These are phyloP conservation scores for Apodemus sylvaticus DNA, from an alignment of 2,113 vertebrate species.

Conservation along the genomic window DNA sequence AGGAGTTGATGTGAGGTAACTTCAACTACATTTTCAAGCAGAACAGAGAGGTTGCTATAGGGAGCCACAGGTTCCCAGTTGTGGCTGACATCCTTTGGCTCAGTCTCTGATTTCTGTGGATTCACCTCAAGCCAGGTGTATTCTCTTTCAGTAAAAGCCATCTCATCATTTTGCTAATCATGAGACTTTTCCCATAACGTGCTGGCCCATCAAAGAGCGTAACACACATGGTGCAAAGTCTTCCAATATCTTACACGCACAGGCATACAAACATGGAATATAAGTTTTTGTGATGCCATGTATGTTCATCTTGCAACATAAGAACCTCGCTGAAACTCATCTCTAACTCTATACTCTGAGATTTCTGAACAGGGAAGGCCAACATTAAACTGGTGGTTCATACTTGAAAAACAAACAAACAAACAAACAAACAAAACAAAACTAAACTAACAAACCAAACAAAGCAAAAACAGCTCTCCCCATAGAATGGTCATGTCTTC, in stretches of 20 bases:
- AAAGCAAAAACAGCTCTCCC: not conserved
- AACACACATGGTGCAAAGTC: not conserved
- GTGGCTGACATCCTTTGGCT: not conserved
- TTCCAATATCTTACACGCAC: not conserved
- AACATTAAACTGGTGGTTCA: not conserved
- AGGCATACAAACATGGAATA: not conserved
- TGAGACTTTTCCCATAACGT: not conserved
- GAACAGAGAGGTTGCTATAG: not conserved
- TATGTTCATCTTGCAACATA: not conserved
- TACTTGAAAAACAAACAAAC: not conserved
- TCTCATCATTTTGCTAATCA: not conserved
- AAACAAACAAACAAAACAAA: not conserved
- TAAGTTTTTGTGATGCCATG: not conserved
- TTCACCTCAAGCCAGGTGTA: not conserved
- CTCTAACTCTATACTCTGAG: not conserved
- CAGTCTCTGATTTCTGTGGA: not conserved
- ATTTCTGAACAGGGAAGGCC: not conserved
- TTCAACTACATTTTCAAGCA: not conserved
- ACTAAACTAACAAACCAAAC: not conserved
- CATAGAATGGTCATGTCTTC: not conserved
- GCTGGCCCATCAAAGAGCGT: not conserved
- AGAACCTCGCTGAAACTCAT: not conserved
- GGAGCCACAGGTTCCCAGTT: not conserved
- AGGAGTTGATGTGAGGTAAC: not conserved
- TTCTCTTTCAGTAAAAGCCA: not conserved